Conservation (phyloP, 1,140 invertebrate species). For the Solenopsis invicta region DNA sequence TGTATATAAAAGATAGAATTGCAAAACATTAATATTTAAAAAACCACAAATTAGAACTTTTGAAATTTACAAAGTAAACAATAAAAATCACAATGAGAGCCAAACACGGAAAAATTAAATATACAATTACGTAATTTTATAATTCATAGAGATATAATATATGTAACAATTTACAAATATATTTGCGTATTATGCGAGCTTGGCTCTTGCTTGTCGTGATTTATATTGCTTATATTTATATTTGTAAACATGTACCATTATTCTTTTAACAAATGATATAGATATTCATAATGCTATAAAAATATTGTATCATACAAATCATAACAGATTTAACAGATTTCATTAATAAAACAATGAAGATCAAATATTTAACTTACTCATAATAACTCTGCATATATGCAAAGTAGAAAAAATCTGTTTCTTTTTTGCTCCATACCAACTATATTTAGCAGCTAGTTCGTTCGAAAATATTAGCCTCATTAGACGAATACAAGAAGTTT, state of each 20-base stretch:
- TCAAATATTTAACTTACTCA: background rate
- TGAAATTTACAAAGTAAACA: no score
- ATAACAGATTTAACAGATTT: background rate
- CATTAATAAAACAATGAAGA: background rate
- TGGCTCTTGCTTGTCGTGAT: no score
- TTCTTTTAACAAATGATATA: background rate
- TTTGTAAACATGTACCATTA: background rate
- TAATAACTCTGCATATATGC: slow-evolving; percentile 18
- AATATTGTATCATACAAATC: background rate
- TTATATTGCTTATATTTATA: background rate
- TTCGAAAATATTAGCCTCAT: background rate
- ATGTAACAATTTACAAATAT: no score
- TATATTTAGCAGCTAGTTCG: background rate
- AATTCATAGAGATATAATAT: no score
- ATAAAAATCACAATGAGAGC: no score
- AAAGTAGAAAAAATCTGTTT: background rate
- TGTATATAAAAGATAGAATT: background rate
- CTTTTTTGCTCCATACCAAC: background rate
- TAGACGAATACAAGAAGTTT: background rate
- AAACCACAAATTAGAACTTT: no score
- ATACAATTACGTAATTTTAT: no score
- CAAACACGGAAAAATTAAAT: no score
- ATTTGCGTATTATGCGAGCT: no score
- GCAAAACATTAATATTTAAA: no score
- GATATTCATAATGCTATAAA: background rate